Base-by-base conservation (phyloP, 2,113 vertebrate genomes). In the Tricholaema leucomelas region DNA sequence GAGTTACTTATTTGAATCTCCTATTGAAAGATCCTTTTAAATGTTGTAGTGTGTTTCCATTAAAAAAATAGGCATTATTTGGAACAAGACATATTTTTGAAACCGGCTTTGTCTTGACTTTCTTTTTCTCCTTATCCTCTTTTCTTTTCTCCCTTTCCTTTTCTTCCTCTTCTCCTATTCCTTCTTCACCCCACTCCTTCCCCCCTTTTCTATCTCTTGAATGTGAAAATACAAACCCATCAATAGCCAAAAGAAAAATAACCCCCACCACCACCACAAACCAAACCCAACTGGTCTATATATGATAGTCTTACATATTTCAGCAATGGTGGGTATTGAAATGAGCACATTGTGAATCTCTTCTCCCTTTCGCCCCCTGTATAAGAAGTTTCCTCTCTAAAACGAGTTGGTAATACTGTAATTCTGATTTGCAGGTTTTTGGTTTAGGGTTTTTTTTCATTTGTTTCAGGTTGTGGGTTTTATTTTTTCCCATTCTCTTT, bases 41-140 rank as follows among this genome's bases (percentile, higher is more conserved):
- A 72, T 44, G 17, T 15, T 58, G 24, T 30, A 63, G 33, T 70
- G 10, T 92, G 75, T 87, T 93, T 91, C 42, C 35, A 71, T 46
- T 89, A 93, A 82, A 92, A 80, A 85, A 77, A 16, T 10, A 81
- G 66, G 55, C 60, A 81, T 56, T 87, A 27, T 87, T 74, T 93
- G 50, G 92, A 95, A 55, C 8, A 75, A 72, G 52, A 36, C 36
- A 46, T 74, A 25, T 40, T 83, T 65, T 88, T 90, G 59, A 74
- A 93, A 67, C 3, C 3, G 5, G 2, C 20, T 76, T 93, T 88
- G 7, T 17, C 21, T 76, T 81, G 30, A 11, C 3, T 77, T 85
- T 81, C 8, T 23, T 90, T 52, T 20, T 73, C 16, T 65, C 23
- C 7, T 66, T 56, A 19, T 69, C 21, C 69, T 60, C 4, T 14